Base-by-base conservation (phyloP, 2,888 invertebrate genomes). In the Drosophila greeni region DNA sequence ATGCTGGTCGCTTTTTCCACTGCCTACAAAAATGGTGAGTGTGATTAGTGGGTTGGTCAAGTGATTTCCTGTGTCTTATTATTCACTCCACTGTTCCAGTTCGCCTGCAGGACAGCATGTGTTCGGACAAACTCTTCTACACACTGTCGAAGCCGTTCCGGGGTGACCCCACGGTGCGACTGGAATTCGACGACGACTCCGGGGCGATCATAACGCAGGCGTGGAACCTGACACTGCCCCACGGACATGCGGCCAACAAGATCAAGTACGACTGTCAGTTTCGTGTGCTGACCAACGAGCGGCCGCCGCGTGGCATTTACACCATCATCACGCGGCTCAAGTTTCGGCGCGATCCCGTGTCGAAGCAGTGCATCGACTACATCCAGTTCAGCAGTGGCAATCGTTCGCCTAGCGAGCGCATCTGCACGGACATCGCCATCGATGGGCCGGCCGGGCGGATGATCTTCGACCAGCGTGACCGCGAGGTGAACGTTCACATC, bases 241-340 rank as follows among this genome's bases (percentile, higher is more conserved):
- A 74, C 2, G 73, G 76, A 5, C 78, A 81, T 47, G 69, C 78
- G 9, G 70, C 73, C 2, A 85, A 86, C 54, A 86, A 83, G 64
- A 74, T 87, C 20, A 86, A 85, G 58, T 85, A 87, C 49, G 85
- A 87, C 55, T 88, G 88, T 68, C 71, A 82, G 39, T 88, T 88
- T 49, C 74, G 83, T 14, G 86, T 88, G 3, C 74, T 82, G 43
- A 86, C 87, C 12, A 81, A 73, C 9, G 82, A 85, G 4, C 76
- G 81, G 20, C 76, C 80, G 2, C 76, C 78, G 11, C 81, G 85
- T 12, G 87, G 87, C 14, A 86, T 88, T 12, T 88, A 86, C 53
- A 87, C 86, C 0, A 82, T 86, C 1, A 88, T 88, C 9, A 87
- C 87, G 1, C 85, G 85, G 2, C 71, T 88, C 0, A 88, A 88